These are phyloP conservation scores for Chirona hameri DNA, from an alignment of 2,888 invertebrate genomes.

Conservation along the genomic window DNA sequence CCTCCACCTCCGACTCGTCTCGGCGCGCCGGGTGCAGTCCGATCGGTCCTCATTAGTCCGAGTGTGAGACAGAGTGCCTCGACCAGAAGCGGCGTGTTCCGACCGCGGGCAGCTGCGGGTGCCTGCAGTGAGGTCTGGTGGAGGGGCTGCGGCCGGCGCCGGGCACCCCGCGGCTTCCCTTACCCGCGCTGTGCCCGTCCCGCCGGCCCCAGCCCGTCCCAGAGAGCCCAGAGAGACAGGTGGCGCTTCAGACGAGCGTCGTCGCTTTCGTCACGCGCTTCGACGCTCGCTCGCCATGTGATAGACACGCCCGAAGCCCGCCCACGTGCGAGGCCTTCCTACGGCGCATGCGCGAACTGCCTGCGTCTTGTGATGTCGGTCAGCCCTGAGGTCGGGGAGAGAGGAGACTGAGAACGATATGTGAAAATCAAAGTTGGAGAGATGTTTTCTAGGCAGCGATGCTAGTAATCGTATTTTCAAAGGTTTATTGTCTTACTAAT, in stretches of 20 bases:
- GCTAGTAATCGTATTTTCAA: background rate
- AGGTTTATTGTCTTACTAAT: background rate
- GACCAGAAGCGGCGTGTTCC: too few relatives aligned
- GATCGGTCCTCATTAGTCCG: background rate
- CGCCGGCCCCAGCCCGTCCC: background rate
- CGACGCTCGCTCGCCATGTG: background rate
- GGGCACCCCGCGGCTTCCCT: too few relatives aligned
- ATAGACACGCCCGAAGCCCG: background rate
- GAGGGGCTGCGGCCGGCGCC: too few relatives aligned
- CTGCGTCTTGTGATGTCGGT: background rate
- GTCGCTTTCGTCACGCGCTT: slow-evolving; percentile 3
- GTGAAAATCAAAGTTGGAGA: background rate
- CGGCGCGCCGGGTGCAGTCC: background rate
- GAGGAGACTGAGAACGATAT: background rate
- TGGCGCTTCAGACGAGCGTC: background rate
- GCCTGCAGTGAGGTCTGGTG: too few relatives aligned
- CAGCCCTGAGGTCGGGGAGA: background rate
- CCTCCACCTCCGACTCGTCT: background rate
- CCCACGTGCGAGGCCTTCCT: background rate
- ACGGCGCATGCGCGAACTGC: background rate
- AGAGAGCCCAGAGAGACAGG: background rate
- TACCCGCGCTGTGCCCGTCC: too few relatives aligned
- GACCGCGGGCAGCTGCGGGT: too few relatives aligned
- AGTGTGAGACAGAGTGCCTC: background rate
- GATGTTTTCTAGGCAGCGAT: background rate